Evolutionary conservation across 2,888 invertebrate species (phyloP), one percentile per base, ranked within the genome.

Genomic region (Nowickia ferox): DNA sequence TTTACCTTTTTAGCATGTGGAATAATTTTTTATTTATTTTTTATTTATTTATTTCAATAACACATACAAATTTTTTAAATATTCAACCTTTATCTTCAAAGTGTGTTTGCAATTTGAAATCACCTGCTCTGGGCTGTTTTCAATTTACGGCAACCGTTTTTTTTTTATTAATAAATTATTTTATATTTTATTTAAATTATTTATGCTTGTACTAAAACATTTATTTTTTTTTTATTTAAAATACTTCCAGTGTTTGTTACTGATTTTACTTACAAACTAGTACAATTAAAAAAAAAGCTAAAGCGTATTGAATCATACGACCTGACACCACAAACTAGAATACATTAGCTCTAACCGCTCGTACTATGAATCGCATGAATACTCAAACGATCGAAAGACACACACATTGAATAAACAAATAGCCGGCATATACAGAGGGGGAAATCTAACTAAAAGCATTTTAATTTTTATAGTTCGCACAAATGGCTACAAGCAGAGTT

Each of bases 21-120:
- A 19, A 15, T 19, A 19, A 5, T 61, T 74, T 19, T 22, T n/a
- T n/a, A n/a, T n/a, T n/a, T n/a, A n/a, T n/a, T 11, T 63, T 42
- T 42, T 57, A 22, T 22, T 65, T 63, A 42, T 13, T 30, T 61
- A 15, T 22, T 19, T 5, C 10, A 53, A 9, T 11, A 55, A 66
- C 44, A 66, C 30, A 69, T 13, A 40, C 38, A 51, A 15, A 17
- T 38, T 11, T 42, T 42, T 17, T 38, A 1, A 42, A 11, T 68
- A 1, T 78, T 84, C 84, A 22, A 87, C 77, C 80, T 87, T 87
- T 87, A 87, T 86, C 84, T 87, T 84, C 6, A 9, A 13, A 51
- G 53, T 68, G 8, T 11, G 1, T 51, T 68, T 68, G 10, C 1
- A 53, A 30, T 46, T 22, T 65, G 1, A 44, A 44, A 11, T 30